Base-by-base conservation (phyloP, 2,888 invertebrate species). In the Thysanoteuthis rhombus region DNA sequence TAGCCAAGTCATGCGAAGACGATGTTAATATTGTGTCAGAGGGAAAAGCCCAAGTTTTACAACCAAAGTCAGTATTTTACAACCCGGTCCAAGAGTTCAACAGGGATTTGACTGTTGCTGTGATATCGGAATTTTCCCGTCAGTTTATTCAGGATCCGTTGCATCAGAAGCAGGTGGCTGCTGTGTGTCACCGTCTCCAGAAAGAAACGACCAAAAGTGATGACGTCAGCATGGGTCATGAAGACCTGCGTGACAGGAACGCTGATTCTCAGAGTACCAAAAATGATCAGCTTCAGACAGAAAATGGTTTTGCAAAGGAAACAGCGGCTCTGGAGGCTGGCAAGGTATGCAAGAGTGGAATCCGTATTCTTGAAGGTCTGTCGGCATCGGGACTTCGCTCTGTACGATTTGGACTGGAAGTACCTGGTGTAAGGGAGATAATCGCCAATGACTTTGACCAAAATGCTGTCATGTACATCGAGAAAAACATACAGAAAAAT, bases 71-170 rank as follows among this genome's bases (percentile, higher is more conserved):
- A 96, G 99, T 99, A 0, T 99, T 99, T 97, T 99, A 99, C 97
- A 99, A 99, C 97, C 97, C 99, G 0, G 99, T 99, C 1, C 97
- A 97, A 94, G 99, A 99, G 97, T 99, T 99, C 96, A 99, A 99
- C 97, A 98, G 99, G 95, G 99, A 99, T 97, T 97, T 99, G 93
- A 98, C 97, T 6, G 96, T 97, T 47, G 96, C 96, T 93, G 96
- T 97, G 10, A 96, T 97, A 47, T 96, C 96, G 39, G 94, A 96
- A 93, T 95, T 95, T 94, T 95, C 96, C 25, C 94, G 95, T 89
- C 75, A 94, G 28, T 58, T 38, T 38, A 38, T 22, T 36, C 42
- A 93, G 6, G 58, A 93, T 8, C 58, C 93, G 3, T 6, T 6
- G 16, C 92, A 92, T 32, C 32, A 32, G 32, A 93, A 93, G 36